Base-by-base conservation (phyloP, 2,888 invertebrate genomes). In the Troides helena region DNA sequence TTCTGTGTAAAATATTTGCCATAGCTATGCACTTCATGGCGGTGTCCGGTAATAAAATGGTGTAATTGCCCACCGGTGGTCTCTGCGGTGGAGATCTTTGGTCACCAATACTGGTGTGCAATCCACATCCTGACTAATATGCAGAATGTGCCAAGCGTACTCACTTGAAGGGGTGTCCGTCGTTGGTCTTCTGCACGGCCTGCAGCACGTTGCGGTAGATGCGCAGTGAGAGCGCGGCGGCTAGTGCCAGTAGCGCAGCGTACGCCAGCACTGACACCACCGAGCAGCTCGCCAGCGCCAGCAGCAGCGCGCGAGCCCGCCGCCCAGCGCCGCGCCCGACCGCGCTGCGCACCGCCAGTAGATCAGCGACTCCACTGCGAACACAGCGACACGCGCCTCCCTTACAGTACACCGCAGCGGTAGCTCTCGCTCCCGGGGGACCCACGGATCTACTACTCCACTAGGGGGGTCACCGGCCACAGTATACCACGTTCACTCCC, bases 101-200 rank as follows among this genome's bases (percentile, higher is more conserved):
- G 4, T 3, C 30, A 5, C 30, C 30, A 30, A 30, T 30, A 30
- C 30, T 30, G 4, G 30, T 30, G 30, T 30, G 30, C 30, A 30
- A 30, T 30, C 5, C 30, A 3, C 30, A 0, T 25, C 25, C 4
- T 4, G 4, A 4, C 30, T 30, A 30, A 30, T 50, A 17, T 50
- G 50, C 50, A 50, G 50, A 50, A 50, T 12, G 12, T 50, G n/a
- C 17, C 12, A 5, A 30, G 25, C 43, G 14, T 59, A 93, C 96
- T 95, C 84, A 98, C 98, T 98, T 98, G 96, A 99, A 99, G 71
- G 99, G 99, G 93, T 99, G 98, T 84, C 98, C 98, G 85, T 99
- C 98, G 77, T 95, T 96, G 80, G 98, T 98, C 93, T 99, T 99
- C 94, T 99, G 98, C 78, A 99, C 96, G 76, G 98, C 98, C 86